Conservation (phyloP, 2,888 invertebrate genomes). For the Argynnis bischoffii region DNA sequence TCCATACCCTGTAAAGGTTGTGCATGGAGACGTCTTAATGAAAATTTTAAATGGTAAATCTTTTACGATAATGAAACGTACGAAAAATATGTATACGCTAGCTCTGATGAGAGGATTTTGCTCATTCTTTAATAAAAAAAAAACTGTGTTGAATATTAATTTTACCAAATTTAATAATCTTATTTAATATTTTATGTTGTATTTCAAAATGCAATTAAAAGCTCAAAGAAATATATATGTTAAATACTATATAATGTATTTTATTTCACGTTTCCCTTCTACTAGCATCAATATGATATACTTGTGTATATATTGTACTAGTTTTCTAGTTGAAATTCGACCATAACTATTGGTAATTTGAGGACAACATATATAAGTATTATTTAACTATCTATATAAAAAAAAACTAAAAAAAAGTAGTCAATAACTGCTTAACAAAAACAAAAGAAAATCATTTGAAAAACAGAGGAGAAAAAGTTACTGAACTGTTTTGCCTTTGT, state of each 20-base stretch:
- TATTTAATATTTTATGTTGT: slow-evolving; percentile 92
- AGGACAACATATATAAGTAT: too few species aligned
- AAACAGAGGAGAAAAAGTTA: too few species aligned
- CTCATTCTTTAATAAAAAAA: slow-evolving; percentile 82
- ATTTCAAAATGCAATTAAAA: slow-evolving; percentile 92
- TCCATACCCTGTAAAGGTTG: not conserved
- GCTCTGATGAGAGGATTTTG: slow-evolving; percentile 84
- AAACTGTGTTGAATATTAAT: slow-evolving; percentile 84
- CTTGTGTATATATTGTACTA: too few species aligned
- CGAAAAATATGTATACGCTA: slow-evolving; percentile 91
- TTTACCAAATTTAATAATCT: slow-evolving; percentile 89
- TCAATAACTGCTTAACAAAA: too few species aligned
- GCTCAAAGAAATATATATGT: slow-evolving; percentile 94
- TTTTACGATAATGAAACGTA: slow-evolving; percentile 82
- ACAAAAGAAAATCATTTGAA: too few species aligned
- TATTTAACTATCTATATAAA: too few species aligned
- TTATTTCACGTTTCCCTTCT: slow-evolving; percentile 58
- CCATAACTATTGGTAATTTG: too few species aligned
- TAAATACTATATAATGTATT: slow-evolving; percentile 84
- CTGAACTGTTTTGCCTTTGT: too few species aligned
- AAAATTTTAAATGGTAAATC: slow-evolving; percentile 73
- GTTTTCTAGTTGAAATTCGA: too few species aligned
- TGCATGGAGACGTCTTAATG: slow-evolving; percentile 21
- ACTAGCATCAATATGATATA: not conserved
- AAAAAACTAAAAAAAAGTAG: too few species aligned